These are phyloP conservation scores for Bombus pascuorum DNA, from an alignment of 1,140 invertebrate species.

Conservation along the genomic window DNA sequence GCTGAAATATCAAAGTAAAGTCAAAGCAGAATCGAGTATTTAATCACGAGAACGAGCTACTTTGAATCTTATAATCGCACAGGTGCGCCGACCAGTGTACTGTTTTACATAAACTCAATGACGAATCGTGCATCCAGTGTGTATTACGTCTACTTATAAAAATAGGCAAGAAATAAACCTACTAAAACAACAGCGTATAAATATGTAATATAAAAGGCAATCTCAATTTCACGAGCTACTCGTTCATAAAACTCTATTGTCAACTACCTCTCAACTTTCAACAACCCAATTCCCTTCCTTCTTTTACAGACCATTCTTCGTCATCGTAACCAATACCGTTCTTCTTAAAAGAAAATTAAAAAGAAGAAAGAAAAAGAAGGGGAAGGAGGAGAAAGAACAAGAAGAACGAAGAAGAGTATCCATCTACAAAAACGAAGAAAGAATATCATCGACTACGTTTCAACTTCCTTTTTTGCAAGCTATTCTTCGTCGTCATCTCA, in stretches of 20 bases:
- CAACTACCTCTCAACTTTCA: not conserved
- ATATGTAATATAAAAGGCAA: not conserved
- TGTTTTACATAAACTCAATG: not conserved
- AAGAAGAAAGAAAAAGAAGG: not conserved
- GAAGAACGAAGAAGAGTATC: too few relatives aligned
- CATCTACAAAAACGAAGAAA: too few relatives aligned
- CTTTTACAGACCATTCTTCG: not conserved
- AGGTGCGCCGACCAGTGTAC: not conserved
- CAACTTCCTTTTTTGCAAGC: too few relatives aligned
- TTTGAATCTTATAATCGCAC: not conserved
- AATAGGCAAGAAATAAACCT: not conserved
- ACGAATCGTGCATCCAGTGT: not conserved
- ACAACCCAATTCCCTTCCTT: not conserved
- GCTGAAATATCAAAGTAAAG: constrained; percentile 13
- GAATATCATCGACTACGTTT: too few relatives aligned
- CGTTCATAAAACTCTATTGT: not conserved
- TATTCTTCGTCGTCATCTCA: too few relatives aligned
- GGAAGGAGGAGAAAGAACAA: not conserved
- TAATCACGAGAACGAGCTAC: not conserved
- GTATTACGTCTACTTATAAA: not conserved
- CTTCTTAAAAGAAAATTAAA: not conserved
- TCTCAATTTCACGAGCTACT: not conserved
- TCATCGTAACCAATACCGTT: not conserved
- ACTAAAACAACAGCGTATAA: not conserved
- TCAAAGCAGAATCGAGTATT: not conserved